Conservation (phyloP, 2,797 vertebrate genomes). For the Gymnodraco acuticeps region DNA sequence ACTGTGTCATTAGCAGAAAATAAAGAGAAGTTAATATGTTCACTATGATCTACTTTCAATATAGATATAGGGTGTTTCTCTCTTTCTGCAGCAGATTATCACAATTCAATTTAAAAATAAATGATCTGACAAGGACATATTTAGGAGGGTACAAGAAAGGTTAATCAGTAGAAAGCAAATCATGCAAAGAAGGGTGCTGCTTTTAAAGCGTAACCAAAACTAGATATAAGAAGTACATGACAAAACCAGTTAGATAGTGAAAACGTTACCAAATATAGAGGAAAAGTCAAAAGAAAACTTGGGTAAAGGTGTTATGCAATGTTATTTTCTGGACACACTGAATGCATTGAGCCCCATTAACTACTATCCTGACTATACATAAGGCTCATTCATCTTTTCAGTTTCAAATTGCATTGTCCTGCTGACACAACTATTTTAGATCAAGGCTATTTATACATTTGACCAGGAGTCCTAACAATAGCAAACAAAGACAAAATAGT, state of each 20-base stretch:
- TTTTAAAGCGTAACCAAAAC: slow-evolving; percentile 44
- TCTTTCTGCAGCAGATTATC: background rate
- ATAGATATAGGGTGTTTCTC: background rate
- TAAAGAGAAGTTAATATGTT: background rate
- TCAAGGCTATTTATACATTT: background rate
- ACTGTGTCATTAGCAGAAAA: background rate
- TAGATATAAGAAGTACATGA: slow-evolving; percentile 17
- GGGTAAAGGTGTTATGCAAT: background rate
- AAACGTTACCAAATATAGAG: background rate
- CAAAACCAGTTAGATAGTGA: background rate
- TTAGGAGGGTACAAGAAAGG: background rate
- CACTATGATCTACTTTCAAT: background rate
- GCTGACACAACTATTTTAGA: background rate
- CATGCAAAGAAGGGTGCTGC: slow-evolving; percentile 42
- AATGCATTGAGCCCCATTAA: background rate
- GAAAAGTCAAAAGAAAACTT: slow-evolving; percentile 17
- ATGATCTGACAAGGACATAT: background rate
- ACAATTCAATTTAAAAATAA: background rate
- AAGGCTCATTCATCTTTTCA: background rate
- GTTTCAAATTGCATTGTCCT: background rate
- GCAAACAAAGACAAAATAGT: background rate
- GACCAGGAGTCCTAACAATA: no score
- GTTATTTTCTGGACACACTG: background rate
- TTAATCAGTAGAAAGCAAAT: background rate
- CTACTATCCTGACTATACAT: background rate